These are phyloP conservation scores for Elegia similella DNA, from an alignment of 2,888 invertebrate species.

Conservation along the genomic window DNA sequence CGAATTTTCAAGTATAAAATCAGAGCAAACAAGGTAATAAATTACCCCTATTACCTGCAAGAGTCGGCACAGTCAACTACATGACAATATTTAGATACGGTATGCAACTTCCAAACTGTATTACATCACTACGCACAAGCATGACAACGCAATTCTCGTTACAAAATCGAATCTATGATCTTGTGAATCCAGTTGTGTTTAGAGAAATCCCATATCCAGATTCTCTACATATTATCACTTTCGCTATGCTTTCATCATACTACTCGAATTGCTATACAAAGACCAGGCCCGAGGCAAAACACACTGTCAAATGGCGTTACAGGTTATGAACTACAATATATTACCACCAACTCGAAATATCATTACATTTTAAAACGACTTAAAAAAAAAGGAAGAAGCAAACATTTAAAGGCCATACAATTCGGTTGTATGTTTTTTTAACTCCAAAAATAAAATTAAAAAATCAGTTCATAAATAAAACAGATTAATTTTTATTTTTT, in stretches of 20 bases:
- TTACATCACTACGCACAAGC: conserved; percentile 1
- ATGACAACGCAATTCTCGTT: not conserved
- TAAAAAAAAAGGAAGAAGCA: too few relatives aligned
- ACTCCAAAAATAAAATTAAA: too few relatives aligned
- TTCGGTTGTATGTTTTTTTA: too few relatives aligned
- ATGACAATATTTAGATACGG: conserved; percentile 13
- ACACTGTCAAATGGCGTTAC: too few relatives aligned
- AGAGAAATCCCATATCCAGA: conserved; percentile 6
- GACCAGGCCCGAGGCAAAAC: too few relatives aligned
- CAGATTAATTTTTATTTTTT: too few relatives aligned
- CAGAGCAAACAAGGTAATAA: not conserved
- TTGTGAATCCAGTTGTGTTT: conserved; percentile 3
- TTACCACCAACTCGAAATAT: too few relatives aligned
- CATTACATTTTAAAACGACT: too few relatives aligned
- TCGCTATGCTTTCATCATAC: not conserved
- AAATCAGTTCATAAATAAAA: too few relatives aligned
- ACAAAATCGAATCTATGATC: conserved; percentile 17
- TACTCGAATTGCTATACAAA: not conserved
- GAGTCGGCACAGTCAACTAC: not conserved
- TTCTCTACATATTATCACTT: not conserved
- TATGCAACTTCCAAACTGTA: conserved; percentile 1
- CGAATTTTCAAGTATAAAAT: not conserved
- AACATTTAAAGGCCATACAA: too few relatives aligned
- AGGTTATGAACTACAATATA: too few relatives aligned
- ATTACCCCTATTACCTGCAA: not conserved